These are phyloP conservation scores for Orientallactaga bullata DNA, from an alignment of 2,113 vertebrate species.

Conservation along the genomic window DNA sequence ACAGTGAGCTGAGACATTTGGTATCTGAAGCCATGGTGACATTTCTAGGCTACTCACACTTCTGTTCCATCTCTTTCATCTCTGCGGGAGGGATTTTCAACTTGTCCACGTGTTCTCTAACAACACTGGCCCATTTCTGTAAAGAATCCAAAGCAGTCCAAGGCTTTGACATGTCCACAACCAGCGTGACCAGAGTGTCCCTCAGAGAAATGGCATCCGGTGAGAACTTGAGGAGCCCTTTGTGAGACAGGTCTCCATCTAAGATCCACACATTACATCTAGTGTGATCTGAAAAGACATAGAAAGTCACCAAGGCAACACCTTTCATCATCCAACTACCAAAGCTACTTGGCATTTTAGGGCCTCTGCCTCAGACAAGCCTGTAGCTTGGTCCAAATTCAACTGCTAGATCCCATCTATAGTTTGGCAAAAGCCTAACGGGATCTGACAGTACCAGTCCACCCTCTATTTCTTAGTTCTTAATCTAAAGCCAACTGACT, in stretches of 20 bases:
- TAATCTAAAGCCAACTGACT: slow-evolving; percentile 2
- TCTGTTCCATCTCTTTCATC: slow-evolving; percentile 97
- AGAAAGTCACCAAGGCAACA: slow-evolving; percentile 46
- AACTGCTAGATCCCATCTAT: not conserved
- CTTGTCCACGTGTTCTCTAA: slow-evolving; percentile 97
- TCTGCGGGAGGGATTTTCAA: slow-evolving; percentile 96
- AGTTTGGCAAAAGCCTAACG: slow-evolving; percentile 24
- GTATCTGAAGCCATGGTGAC: not conserved
- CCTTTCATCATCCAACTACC: slow-evolving; percentile 3
- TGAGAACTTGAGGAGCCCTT: slow-evolving; percentile 97
- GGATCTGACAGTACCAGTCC: not conserved
- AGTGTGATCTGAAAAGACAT: slow-evolving; percentile 92
- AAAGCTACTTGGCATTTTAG: not conserved
- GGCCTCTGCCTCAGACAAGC: not conserved
- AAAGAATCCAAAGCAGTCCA: slow-evolving; percentile 98
- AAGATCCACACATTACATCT: slow-evolving; percentile 98
- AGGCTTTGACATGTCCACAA: slow-evolving; percentile 97
- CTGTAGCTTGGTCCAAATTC: slow-evolving; percentile 15
- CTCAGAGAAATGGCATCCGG: slow-evolving; percentile 92
- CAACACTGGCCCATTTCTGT: slow-evolving; percentile 97
- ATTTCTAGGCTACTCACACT: slow-evolving; percentile 90
- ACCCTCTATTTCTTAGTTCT: slow-evolving; percentile 10
- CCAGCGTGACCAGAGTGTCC: slow-evolving; percentile 94
- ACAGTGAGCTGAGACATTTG: not conserved
- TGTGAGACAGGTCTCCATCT: slow-evolving; percentile 98